Conservation (phyloP, 92 coral and sea anemone genomes). For the Phenganax stokvisi region DNA sequence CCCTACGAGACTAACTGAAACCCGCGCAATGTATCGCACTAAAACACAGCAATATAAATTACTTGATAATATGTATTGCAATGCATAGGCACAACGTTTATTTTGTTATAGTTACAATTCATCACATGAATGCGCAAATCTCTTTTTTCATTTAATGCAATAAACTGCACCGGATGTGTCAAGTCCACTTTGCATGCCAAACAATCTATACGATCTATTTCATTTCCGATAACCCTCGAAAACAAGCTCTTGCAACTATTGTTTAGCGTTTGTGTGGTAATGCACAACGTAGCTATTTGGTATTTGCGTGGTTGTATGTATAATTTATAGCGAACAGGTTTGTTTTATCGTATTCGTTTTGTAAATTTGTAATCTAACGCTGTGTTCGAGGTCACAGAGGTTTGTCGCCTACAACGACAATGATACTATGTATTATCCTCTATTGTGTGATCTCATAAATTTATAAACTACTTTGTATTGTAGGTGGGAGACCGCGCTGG, state of each 20-base stretch:
- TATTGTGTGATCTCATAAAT: background rate
- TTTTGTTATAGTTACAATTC: background rate
- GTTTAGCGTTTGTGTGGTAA: background rate
- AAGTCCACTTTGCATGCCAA: background rate
- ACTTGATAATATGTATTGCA: too few species aligned
- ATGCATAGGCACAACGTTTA: background rate
- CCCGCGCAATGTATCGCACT: too few species aligned
- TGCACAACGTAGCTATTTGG: background rate
- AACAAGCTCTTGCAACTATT: background rate
- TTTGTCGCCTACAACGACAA: background rate
- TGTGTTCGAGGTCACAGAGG: too few species aligned
- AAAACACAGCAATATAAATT: too few species aligned
- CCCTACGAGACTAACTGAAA: too few species aligned
- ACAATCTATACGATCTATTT: background rate
- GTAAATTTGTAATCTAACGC: too few species aligned
- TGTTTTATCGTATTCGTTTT: too few species aligned
- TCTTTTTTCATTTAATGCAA: background rate
- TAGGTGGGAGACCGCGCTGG: slow-evolving; percentile 99
- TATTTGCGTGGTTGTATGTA: background rate
- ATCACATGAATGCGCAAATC: background rate
- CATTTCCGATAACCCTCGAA: slow-evolving; percentile 7
- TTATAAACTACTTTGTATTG: background rate
- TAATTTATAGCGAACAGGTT: background rate
- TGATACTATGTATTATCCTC: background rate
- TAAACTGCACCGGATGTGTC: background rate